These are phyloP conservation scores for Apoda limacodes DNA, from an alignment of 2,888 invertebrate species.

Conservation along the genomic window DNA sequence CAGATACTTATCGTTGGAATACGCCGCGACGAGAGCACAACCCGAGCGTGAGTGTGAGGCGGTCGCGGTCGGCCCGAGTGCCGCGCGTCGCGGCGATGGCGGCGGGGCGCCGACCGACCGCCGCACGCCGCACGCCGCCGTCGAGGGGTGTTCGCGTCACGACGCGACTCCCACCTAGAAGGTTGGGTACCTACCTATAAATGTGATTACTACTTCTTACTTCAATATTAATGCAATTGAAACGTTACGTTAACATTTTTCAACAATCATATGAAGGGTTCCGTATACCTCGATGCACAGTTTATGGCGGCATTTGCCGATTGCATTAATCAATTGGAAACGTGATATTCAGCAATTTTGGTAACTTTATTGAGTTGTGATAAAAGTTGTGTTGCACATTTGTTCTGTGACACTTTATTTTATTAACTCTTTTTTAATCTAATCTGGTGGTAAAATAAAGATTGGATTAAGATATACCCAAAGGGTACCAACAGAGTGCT, in stretches of 20 bases:
- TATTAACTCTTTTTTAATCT: too few relatives aligned
- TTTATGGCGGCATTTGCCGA: too few relatives aligned
- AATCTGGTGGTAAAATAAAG: too few relatives aligned
- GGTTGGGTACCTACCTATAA: constrained; percentile 1
- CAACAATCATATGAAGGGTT: constrained; percentile 5
- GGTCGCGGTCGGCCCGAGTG: constrained; percentile 51
- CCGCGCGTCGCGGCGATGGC: constrained; percentile 9
- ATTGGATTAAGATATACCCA: too few relatives aligned
- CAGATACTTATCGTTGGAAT: too few relatives aligned
- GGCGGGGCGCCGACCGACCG: constrained; percentile 3
- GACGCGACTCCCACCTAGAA: constrained; percentile 4
- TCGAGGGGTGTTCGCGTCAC: constrained; percentile 4
- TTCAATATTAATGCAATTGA: background rate
- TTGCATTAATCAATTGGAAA: too few relatives aligned
- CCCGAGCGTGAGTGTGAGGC: constrained; percentile 31
- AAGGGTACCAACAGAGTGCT: too few relatives aligned
- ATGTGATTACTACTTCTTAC: background rate
- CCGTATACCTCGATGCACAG: too few relatives aligned
- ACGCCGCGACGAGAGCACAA: constrained; percentile 32
- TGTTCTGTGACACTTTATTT: too few relatives aligned
- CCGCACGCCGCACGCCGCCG: constrained; percentile 3
- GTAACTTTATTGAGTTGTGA: too few relatives aligned
- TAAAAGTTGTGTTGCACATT: too few relatives aligned
- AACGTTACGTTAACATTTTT: constrained; percentile 4
- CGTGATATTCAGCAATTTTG: too few relatives aligned